A percentile compares a stretch with the other conserved stretches of the same genome.
These are phyloP conservation scores for Hycleus cichorii DNA, from an alignment of 1,140 invertebrate genomes.

Conservation along the genomic window DNA sequence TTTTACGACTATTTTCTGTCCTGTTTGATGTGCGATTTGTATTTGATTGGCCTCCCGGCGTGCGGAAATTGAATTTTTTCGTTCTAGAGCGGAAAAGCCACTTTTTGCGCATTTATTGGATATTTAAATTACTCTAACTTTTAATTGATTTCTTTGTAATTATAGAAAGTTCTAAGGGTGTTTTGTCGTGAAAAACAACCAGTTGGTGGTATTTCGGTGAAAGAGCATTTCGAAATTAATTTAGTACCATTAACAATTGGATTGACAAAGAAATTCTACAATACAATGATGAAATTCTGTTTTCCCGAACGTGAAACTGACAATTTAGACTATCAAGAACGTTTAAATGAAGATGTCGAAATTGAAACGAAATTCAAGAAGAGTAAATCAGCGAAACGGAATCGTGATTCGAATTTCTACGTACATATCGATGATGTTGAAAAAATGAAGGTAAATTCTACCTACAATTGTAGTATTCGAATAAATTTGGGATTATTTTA, in stretches of 20 bases:
- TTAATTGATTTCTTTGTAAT: slow-evolving; percentile 8
- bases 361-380: slow-evolving; percentile 36
- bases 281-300: slow-evolving; percentile 95
- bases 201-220: slow-evolving; percentile 95
- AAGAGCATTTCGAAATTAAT: slow-evolving; percentile 97
- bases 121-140: background rate
- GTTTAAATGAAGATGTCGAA: slow-evolving; percentile 51
- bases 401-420: slow-evolving; percentile 81
- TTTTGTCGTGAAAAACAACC: slow-evolving; percentile 86
- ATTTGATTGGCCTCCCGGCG: too few species aligned
- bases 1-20: too few species aligned
- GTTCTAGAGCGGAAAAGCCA: too few species aligned
- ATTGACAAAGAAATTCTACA: slow-evolving; percentile 96
- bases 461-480: too few species aligned
- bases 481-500: background rate
- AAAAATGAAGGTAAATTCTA: slow-evolving; percentile 78
- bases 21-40: too few species aligned
- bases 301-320: slow-evolving; percentile 95
- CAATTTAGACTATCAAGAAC: slow-evolving; percentile 63
- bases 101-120: too few species aligned
- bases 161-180: slow-evolving; percentile 70
- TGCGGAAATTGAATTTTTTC: too few species aligned
- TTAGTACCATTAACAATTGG: slow-evolving; percentile 89
- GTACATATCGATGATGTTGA: slow-evolving; percentile 92
- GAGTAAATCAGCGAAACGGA: slow-evolving; percentile 42